These are phyloP conservation scores for Xylocopa sonorina DNA, from an alignment of 1,140 invertebrate species.

Conservation along the genomic window DNA sequence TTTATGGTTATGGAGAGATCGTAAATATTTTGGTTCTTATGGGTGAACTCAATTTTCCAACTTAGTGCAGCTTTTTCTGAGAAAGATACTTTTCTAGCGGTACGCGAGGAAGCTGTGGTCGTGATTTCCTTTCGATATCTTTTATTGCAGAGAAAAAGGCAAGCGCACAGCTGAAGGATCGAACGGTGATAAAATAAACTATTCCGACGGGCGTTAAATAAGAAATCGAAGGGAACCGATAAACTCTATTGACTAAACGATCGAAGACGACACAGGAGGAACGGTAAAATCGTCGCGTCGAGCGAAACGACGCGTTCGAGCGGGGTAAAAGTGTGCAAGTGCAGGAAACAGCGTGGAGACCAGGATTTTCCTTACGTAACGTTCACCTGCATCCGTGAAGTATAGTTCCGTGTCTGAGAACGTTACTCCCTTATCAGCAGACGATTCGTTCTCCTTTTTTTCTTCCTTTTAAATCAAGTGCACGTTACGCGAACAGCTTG, in stretches of 20 bases:
- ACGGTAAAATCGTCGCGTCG: neutral
- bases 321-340: conserved; percentile 33
- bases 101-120: too few relatives aligned
- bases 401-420: neutral
- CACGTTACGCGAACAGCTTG: conserved; percentile 21
- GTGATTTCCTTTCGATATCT: too few relatives aligned
- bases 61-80: too few relatives aligned
- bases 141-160: too few relatives aligned
- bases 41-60: too few relatives aligned
- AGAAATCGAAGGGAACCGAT: conserved; percentile 33
- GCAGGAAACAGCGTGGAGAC: neutral
- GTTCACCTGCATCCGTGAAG: neutral
- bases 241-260: neutral
- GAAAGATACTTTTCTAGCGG: too few relatives aligned
- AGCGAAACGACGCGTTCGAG: neutral
- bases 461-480: conserved; percentile 12
- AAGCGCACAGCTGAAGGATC: too few relatives aligned
- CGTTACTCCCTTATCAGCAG: neutral
- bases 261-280: neutral
- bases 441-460: neutral
- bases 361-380: conserved; percentile 36
- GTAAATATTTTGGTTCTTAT: too few relatives aligned
- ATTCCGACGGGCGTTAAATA: too few relatives aligned
- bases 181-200: too few relatives aligned
- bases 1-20: neutral